Evolutionary conservation across 1,140 invertebrate species (phyloP).

Genomic region (Chironomus striatipennis): DNA sequence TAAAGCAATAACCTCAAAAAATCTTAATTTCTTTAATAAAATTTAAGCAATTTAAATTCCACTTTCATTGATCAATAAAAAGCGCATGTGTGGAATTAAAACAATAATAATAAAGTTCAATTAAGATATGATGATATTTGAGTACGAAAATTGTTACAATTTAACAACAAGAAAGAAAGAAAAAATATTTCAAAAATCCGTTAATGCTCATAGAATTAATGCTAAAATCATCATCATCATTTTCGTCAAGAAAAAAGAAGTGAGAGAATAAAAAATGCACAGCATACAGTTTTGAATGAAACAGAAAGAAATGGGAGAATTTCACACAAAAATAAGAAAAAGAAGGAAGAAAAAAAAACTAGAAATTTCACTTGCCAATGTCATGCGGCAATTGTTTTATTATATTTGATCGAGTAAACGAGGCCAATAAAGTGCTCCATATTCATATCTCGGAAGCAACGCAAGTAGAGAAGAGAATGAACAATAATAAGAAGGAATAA

Average conservation of each 20-base stretch:
- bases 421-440: conserved; percentile 11
- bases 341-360: too few relatives aligned
- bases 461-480: not conserved
- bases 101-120: not conserved
- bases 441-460: conserved; percentile 6
- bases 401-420: conserved; percentile 3
- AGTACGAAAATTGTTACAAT: too few relatives aligned
- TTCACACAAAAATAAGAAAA: too few relatives aligned
- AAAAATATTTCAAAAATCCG: not conserved
- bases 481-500: not conserved
- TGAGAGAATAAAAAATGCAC: not conserved
- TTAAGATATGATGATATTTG: not conserved
- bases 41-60: too few relatives aligned
- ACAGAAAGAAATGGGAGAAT: too few relatives aligned
- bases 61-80: too few relatives aligned
- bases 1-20: too few relatives aligned
- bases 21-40: too few relatives aligned
- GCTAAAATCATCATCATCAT: not conserved
- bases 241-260: not conserved
- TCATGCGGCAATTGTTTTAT: conserved; percentile 2
- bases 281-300: too few relatives aligned
- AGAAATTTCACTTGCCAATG: conserved; percentile 1
- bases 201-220: not conserved
- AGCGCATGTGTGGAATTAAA: too few relatives aligned
- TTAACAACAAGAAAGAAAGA: too few relatives aligned